These are phyloP conservation scores for Psilopsiagon aurifrons DNA, from an alignment of 2,113 vertebrate species.

Conservation along the genomic window DNA sequence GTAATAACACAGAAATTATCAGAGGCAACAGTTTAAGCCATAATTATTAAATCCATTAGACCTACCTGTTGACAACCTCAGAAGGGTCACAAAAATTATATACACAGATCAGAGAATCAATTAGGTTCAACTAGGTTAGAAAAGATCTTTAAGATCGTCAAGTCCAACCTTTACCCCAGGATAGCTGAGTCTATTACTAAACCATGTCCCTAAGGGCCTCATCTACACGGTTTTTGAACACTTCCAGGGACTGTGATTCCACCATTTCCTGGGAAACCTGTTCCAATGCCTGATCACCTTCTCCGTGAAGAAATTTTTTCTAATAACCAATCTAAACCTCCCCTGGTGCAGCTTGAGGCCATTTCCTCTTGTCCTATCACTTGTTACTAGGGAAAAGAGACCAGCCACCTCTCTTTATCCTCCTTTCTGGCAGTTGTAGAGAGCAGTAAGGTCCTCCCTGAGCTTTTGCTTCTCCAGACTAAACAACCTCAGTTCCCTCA, in stretches of 20 bases:
- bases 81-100: background rate
- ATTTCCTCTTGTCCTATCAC: background rate
- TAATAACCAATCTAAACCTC: background rate
- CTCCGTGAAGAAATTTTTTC: background rate
- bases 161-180: background rate
- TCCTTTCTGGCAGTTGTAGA: background rate
- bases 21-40: rapidly evolving
- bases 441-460: background rate
- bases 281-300: background rate
- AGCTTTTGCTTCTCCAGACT: background rate
- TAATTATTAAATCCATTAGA: background rate
- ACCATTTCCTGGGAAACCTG: background rate
- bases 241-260: background rate
- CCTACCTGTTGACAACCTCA: background rate
- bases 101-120: background rate
- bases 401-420: background rate
- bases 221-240: background rate
- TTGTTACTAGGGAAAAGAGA: background rate
- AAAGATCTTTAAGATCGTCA: background rate
- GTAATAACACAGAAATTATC: background rate
- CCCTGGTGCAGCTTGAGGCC: background rate
- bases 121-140: background rate
- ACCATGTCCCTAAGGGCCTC: background rate
- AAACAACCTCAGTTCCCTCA: background rate
- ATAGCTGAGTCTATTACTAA: background rate